Percentiles rank a stretch among this genome's conserved stretches.
phyloP scores from a whole-genome alignment of 2,113 vertebrate genomes.

The Malurus elegans region DNA sequence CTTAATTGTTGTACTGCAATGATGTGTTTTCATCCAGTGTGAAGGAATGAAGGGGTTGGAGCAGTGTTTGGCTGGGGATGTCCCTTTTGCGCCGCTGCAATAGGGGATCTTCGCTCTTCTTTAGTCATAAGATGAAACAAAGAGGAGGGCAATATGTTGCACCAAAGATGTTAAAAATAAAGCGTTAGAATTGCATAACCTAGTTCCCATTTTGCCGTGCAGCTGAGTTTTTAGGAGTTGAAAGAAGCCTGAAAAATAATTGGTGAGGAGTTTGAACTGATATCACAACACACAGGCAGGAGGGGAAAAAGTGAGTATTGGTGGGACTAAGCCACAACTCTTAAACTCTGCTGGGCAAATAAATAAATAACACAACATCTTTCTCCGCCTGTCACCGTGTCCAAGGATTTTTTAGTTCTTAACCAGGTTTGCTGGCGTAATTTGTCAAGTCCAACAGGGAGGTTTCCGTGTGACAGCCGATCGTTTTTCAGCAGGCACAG shows the following conservation, averaged over 20 bases:
- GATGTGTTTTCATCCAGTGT: neutral
- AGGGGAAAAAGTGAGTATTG: neutral
- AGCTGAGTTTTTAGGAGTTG: conserved; percentile 36
- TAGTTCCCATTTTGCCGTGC: neutral
- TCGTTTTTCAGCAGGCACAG: conserved; percentile 5
- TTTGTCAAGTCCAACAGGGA: conserved; percentile 39
- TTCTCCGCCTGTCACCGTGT: conserved; percentile 41
- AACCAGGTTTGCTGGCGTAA: conserved; percentile 63
- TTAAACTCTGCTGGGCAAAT: neutral
- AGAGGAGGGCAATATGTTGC: conserved; percentile 53
- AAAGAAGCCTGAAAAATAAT: conserved; percentile 32
- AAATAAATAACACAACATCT: conserved; percentile 13
- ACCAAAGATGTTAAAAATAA: conserved; percentile 65
- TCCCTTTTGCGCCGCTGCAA: neutral
- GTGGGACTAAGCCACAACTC: neutral
- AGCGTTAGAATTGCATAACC: conserved; percentile 52
- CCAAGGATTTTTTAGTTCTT: conserved; percentile 64
- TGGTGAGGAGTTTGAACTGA: neutral
- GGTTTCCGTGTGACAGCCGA: conserved; percentile 21
- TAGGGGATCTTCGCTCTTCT: neutral
- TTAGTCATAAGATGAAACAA: conserved; percentile 50
- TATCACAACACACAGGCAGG: neutral
- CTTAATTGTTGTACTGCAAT: neutral
- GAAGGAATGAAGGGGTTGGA: neutral
- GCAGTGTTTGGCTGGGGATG: neutral